These are phyloP conservation scores for Tryphoninae sp. DNA, from an alignment of 2,888 invertebrate genomes.

Conservation along the genomic window DNA sequence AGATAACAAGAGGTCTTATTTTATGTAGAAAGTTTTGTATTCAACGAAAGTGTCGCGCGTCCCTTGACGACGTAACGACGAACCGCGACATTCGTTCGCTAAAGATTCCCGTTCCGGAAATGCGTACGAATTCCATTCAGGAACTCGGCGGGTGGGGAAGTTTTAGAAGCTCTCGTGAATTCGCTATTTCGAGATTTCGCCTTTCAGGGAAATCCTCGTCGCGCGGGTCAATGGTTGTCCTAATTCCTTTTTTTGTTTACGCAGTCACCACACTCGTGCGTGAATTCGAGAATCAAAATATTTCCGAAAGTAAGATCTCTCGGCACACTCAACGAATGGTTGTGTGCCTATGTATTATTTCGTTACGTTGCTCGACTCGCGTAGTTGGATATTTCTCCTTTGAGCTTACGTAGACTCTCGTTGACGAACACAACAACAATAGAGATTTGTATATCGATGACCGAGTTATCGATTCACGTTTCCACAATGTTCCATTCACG, in stretches of 20 bases:
- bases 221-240: neutral
- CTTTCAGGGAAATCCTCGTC: neutral
- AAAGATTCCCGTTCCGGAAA: constrained; percentile 58
- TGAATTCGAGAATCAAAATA: constrained; percentile 16
- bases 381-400: neutral
- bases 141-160: neutral
- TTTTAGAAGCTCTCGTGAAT: constrained; percentile 27
- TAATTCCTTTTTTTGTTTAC: neutral
- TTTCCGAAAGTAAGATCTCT: neutral
- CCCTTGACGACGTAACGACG: constrained; percentile 7
- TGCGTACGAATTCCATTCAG: constrained; percentile 46
- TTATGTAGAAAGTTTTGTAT: constrained; percentile 56
- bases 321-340: neutral
- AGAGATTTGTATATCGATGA: neutral
- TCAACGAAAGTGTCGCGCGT: constrained; percentile 14
- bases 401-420: constrained; percentile 15
- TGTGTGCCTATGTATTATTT: neutral
- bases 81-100: constrained; percentile 38
- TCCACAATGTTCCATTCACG: constrained; percentile 16
- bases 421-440: constrained; percentile 26
- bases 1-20: constrained; percentile 10
- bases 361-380: neutral
- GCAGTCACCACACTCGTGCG: neutral
- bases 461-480: neutral
- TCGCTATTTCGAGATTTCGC: constrained; percentile 8